Percentiles rank a stretch among this genome's conserved stretches.
These are phyloP conservation scores for Cassiopea andromeda DNA, from an alignment of 30 jellyfish, hydroid and myxozoan genomes.

Conservation along the genomic window DNA sequence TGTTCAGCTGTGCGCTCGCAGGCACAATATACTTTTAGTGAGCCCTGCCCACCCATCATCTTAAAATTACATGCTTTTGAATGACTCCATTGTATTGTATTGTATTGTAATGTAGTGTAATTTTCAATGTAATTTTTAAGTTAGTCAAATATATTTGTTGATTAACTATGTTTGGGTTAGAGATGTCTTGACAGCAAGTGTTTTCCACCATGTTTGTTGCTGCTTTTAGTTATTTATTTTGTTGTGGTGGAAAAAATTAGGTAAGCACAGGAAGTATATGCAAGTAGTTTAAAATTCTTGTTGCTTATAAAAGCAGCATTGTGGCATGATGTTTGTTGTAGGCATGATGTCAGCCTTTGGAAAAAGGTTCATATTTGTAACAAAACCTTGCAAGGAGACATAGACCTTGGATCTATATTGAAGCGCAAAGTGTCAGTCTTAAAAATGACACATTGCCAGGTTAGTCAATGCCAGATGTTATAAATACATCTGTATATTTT, in stretches of 20 bases:
- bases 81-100: too few species aligned
- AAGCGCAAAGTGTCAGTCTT: background rate
- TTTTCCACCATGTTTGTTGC: background rate
- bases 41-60: too few species aligned
- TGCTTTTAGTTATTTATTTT: too few species aligned
- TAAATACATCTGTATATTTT: too few species aligned
- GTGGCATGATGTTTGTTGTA: background rate
- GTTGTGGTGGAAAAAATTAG: background rate
- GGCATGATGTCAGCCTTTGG: conserved; percentile 20
- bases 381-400: background rate
- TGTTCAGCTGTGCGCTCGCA: too few species aligned
- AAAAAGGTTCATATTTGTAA: background rate
- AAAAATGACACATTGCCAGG: conserved; percentile 3
- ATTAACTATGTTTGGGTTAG: too few species aligned
- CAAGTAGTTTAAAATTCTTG: background rate
- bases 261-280: background rate
- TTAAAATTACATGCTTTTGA: too few species aligned
- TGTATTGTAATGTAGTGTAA: too few species aligned
- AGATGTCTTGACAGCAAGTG: too few species aligned
- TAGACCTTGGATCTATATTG: background rate
- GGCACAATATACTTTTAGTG: too few species aligned
- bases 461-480: background rate
- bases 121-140: too few species aligned
- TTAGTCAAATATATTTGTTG: too few species aligned
- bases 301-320: background rate